phyloP scores from a whole-genome alignment of 2,113 vertebrate species.

The Podarcis cretensis region DNA sequence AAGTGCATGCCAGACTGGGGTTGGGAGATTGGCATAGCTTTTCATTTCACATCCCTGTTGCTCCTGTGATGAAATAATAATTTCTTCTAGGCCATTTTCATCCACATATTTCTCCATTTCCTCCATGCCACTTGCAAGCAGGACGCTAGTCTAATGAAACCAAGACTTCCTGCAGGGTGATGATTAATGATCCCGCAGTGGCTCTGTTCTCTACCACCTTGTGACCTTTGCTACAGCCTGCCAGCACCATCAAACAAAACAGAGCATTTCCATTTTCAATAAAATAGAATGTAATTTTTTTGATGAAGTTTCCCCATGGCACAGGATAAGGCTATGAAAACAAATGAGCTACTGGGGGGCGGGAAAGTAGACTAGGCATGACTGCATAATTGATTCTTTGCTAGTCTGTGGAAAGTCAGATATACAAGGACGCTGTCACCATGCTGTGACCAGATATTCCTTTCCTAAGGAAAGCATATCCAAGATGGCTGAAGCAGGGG shows the following conservation, averaged over 20 bases:
- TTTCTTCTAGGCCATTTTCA: neutral
- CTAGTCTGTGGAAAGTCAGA: neutral
- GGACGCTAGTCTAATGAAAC: constrained; percentile 22
- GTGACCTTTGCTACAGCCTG: neutral
- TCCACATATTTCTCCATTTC: neutral
- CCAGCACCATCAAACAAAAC: constrained; percentile 18
- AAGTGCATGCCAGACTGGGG: neutral
- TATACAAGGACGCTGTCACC: neutral
- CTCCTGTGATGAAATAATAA: neutral
- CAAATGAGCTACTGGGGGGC: neutral
- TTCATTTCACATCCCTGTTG: neutral
- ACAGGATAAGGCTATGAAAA: constrained; percentile 2
- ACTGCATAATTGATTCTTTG: constrained; percentile 5
- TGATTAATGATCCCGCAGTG: constrained; percentile 30
- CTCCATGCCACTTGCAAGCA: neutral
- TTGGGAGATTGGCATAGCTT: neutral
- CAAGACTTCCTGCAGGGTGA: constrained; percentile 15
- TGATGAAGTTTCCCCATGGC: constrained; percentile 16
- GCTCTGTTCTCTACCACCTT: neutral
- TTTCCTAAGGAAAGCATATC: neutral
- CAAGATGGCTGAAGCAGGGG: neutral
- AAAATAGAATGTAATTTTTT: constrained; percentile 22
- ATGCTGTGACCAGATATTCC: neutral
- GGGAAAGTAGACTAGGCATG: neutral
- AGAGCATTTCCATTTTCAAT: constrained; percentile 28